phyloP scores from a whole-genome alignment of 2,888 invertebrate species.

The Hedya salicella region DNA sequence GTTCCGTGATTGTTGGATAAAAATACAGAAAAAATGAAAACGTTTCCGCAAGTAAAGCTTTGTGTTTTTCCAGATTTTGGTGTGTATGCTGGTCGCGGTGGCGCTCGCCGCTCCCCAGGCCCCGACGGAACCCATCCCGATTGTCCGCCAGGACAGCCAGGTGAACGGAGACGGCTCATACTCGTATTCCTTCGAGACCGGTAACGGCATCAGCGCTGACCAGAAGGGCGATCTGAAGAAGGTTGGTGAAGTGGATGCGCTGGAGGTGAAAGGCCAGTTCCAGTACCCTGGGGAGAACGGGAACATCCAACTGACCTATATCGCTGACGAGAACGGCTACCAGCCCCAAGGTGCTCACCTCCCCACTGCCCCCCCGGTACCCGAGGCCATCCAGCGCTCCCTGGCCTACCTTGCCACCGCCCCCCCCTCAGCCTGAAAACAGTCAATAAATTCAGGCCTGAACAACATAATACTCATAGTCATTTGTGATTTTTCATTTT shows the following conservation, averaged over 20 bases:
- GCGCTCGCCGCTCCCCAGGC: conserved; percentile 73
- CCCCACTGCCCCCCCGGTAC: conserved; percentile 89
- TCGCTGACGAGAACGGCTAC: conserved; percentile 90
- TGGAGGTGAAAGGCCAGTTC: conserved; percentile 87
- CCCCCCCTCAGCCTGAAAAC: conserved; percentile 72
- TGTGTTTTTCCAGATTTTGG: conserved; percentile 66
- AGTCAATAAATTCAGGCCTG: conserved; percentile 53
- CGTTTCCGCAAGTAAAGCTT: conserved; percentile 13
- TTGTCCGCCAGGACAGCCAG: conserved; percentile 85
- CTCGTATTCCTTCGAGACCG: conserved; percentile 86
- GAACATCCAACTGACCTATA: conserved; percentile 86
- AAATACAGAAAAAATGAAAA: conserved; percentile 25
- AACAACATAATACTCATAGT: conserved; percentile 55
- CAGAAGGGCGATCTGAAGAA: conserved; percentile 86
- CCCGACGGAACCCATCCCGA: conserved; percentile 76
- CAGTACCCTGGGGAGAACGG: conserved; percentile 88
- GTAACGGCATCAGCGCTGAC: conserved; percentile 87
- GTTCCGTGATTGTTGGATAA: conserved; percentile 49
- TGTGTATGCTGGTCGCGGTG: conserved; percentile 67
- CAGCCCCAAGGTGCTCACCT: conserved; percentile 86
- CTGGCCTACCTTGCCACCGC: conserved; percentile 88
- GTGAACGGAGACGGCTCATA: conserved; percentile 87
- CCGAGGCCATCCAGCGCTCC: conserved; percentile 88
- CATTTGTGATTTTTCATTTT: conserved; percentile 56
- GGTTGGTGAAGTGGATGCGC: conserved; percentile 81